Percentiles rank a stretch among this genome's conserved stretches.
phyloP scores from a whole-genome alignment of 2,888 invertebrate species.

The Heliconius aoede region DNA sequence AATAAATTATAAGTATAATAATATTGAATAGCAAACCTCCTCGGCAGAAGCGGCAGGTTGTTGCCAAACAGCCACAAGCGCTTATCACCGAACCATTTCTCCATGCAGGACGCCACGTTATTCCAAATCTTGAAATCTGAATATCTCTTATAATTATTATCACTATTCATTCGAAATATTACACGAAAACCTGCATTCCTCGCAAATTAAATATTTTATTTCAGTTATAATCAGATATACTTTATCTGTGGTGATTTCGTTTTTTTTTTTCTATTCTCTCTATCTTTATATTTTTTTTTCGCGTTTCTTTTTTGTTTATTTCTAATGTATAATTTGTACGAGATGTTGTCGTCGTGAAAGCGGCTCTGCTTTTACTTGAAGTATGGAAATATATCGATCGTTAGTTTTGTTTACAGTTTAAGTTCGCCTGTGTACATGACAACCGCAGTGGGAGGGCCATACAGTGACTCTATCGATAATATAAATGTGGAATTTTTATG shows the following conservation, averaged over 20 bases:
- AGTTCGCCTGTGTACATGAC: conserved; percentile 79
- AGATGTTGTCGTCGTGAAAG: conserved; percentile 63
- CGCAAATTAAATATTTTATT: conserved; percentile 57
- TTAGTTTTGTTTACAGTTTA: conserved; percentile 79
- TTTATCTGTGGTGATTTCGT: background rate
- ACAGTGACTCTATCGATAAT: conserved; percentile 49
- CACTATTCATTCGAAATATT: conserved; percentile 70
- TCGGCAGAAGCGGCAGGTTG: conserved; percentile 92
- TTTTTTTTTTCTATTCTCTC: background rate
- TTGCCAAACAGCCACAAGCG: conserved; percentile 95
- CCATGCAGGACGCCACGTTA: conserved; percentile 88
- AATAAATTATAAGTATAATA: background rate
- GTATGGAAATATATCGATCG: conserved; percentile 75
- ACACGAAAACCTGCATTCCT: conserved; percentile 65
- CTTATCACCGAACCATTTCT: conserved; percentile 96
- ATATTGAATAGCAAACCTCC: conserved; percentile 85
- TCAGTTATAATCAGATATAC: background rate
- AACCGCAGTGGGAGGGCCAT: conserved; percentile 73
- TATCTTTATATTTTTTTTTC: conserved; percentile 47
- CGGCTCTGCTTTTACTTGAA: conserved; percentile 67
- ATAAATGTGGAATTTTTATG: conserved; percentile 16
- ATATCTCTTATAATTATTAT: conserved; percentile 50
- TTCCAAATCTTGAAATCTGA: conserved; percentile 72
- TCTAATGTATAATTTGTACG: conserved; percentile 23
- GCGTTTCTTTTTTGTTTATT: conserved; percentile 26